These are phyloP conservation scores for Pollimyrus isidori DNA, from an alignment of 2,113 vertebrate species.

Conservation along the genomic window DNA sequence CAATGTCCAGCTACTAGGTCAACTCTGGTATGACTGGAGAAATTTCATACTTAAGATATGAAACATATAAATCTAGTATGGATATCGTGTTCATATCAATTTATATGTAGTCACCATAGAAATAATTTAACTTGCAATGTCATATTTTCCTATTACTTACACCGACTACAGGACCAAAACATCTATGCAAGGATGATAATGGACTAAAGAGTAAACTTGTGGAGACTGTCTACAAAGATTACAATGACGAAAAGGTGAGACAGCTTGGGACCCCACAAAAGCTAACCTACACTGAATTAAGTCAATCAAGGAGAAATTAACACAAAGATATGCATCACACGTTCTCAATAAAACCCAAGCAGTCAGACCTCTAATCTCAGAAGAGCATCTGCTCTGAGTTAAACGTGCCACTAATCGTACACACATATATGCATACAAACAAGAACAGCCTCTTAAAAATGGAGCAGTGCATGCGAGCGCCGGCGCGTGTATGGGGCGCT, in stretches of 20 bases:
- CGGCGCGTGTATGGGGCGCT: conserved; percentile 54
- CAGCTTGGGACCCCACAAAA: not conserved
- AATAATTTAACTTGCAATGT: not conserved
- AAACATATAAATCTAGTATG: not conserved
- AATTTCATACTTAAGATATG: not conserved
- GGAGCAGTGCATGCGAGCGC: not conserved
- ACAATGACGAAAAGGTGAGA: not conserved
- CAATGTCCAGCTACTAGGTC: not conserved
- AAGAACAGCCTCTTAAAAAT: not conserved
- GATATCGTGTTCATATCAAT: not conserved
- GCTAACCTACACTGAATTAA: not conserved
- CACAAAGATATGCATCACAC: not conserved
- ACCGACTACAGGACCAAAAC: not conserved
- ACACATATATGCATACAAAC: not conserved
- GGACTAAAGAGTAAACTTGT: not conserved
- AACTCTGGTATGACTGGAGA: not conserved
- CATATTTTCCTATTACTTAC: not conserved
- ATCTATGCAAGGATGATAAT: not conserved
- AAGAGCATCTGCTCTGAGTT: not conserved
- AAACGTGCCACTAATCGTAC: not conserved
- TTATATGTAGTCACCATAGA: not conserved
- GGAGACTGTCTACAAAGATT: not conserved
- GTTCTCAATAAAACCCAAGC: not conserved
- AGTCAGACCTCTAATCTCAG: not conserved
- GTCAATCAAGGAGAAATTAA: not conserved